phyloP scores from a whole-genome alignment of 2,113 vertebrate genomes.

The Bambusicola thoracicus region DNA sequence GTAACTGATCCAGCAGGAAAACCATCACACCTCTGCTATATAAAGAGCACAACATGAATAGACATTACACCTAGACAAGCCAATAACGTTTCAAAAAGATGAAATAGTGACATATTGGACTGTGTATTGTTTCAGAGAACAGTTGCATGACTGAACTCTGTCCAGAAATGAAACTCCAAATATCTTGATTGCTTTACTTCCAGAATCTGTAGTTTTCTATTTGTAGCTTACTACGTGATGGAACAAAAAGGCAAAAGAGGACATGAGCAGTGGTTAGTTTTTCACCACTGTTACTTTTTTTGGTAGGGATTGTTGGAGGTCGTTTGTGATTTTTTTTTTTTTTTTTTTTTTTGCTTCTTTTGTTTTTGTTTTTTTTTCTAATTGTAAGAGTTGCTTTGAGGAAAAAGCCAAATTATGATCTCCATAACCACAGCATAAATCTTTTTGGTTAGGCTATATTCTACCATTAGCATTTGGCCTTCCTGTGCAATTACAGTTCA shows the following conservation, averaged over 20 bases:
- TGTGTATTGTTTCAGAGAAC: not conserved
- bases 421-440: slow-evolving; percentile 45
- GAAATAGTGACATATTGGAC: not conserved
- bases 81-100: not conserved
- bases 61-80: not conserved
- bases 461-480: slow-evolving; percentile 39
- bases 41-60: not conserved
- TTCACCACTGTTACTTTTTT: not conserved
- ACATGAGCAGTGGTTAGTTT: not conserved
- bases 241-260: not conserved
- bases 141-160: not conserved
- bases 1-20: not conserved
- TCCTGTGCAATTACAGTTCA: slow-evolving; percentile 67
- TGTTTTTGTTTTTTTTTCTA: rapidly evolving
- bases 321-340: not conserved
- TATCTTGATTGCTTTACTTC: not conserved
- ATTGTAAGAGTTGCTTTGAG: not conserved
- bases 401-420: slow-evolving; percentile 43
- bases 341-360: no score
- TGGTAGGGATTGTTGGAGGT: not conserved
- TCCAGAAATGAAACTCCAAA: not conserved
- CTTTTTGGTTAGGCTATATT: slow-evolving; percentile 20
- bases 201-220: not conserved
- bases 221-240: not conserved
- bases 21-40: not conserved